A percentile compares a stretch with the other conserved stretches of the same genome.
phyloP scores from a whole-genome alignment of 2,113 vertebrate genomes.

The Melanotaenia duboulayi region DNA sequence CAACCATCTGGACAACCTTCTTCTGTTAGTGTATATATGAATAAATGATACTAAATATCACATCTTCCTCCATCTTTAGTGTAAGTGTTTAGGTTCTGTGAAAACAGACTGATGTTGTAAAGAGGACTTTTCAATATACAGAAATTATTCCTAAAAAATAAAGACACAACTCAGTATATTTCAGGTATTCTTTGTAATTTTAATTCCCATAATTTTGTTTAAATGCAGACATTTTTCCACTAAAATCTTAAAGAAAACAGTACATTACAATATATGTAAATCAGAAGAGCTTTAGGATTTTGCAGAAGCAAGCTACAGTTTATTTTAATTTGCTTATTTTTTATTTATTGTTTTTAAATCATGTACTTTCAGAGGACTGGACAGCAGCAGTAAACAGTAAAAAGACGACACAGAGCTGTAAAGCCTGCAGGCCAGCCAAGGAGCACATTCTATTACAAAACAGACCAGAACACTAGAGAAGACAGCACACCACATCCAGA shows the following conservation, averaged over 20 bases:
- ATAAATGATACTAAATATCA: too few relatives aligned
- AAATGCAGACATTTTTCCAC: constrained; percentile 84
- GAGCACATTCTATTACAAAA: constrained; percentile 69
- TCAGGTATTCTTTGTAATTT: constrained; percentile 85
- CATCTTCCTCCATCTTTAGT: too few relatives aligned
- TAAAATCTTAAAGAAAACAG: constrained; percentile 83
- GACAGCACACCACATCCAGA: constrained; percentile 65
- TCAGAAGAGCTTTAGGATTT: constrained; percentile 79
- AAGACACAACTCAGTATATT: constrained; percentile 44
- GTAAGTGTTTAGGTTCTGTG: neutral
- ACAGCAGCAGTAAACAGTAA: constrained; percentile 77
- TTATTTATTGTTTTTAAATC: constrained; percentile 26
- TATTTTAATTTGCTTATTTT: constrained; percentile 38
- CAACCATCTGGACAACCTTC: too few relatives aligned
- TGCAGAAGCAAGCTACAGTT: constrained; percentile 76
- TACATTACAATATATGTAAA: constrained; percentile 86
- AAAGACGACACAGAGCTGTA: constrained; percentile 76
- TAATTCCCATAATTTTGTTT: constrained; percentile 88
- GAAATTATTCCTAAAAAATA: constrained; percentile 17
- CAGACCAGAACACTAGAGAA: constrained; percentile 58
- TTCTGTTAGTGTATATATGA: too few relatives aligned
- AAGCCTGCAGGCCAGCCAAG: constrained; percentile 75
- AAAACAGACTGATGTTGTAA: neutral
- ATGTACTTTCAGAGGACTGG: constrained; percentile 54
- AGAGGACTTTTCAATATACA: neutral